These are phyloP conservation scores for Tringa solitaria DNA, from an alignment of 2,113 vertebrate species.

Conservation along the genomic window DNA sequence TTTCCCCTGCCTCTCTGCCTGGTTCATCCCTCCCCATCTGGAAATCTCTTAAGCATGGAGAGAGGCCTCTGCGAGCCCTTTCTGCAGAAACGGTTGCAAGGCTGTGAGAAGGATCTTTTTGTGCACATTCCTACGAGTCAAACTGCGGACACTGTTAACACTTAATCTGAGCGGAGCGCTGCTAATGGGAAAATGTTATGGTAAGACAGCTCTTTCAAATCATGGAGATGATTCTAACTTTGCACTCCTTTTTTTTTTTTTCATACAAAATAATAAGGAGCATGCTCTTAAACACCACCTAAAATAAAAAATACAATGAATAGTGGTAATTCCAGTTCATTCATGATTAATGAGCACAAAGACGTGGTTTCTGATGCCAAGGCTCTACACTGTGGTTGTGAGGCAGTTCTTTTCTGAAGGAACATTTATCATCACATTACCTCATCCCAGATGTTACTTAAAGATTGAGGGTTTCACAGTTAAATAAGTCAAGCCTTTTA, in stretches of 20 bases:
- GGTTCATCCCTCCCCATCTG: neutral
- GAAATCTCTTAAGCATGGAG: neutral
- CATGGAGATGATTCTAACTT: neutral
- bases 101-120: neutral
- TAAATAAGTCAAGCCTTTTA: neutral
- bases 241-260: neutral
- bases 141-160: neutral
- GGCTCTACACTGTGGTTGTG: neutral
- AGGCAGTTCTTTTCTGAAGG: neutral
- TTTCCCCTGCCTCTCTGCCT: neutral
- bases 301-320: neutral
- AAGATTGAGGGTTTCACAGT: neutral
- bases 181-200: neutral
- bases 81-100: neutral
- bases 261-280: neutral
- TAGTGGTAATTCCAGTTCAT: neutral
- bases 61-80: neutral
- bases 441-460: conserved; percentile 29
- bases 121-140: neutral
- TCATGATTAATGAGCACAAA: neutral
- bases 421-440: neutral
- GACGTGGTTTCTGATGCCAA: neutral
- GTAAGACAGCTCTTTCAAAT: neutral
- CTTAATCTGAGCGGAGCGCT: neutral
- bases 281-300: neutral